A percentile compares a stretch with the other conserved stretches of the same genome.
Conservation (phyloP, 1,140 invertebrate genomes). For the Euura saliciscinereae region DNA sequence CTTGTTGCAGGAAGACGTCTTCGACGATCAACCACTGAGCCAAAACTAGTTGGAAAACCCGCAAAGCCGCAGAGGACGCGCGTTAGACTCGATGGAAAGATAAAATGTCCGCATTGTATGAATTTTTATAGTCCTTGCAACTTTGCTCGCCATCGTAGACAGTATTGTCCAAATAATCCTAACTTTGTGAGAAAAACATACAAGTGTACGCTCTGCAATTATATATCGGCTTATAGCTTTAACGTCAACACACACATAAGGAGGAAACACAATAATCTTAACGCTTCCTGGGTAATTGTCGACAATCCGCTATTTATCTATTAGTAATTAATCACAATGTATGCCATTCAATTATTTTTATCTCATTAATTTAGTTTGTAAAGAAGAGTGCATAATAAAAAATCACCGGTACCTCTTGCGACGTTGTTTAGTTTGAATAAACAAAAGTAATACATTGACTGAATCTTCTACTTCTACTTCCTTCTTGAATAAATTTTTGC, state of each 20-base stretch:
- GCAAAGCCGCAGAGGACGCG: not conserved
- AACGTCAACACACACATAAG: not conserved
- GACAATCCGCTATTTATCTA: no score
- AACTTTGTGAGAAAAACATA: not conserved
- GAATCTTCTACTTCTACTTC: no score
- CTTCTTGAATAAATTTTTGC: no score
- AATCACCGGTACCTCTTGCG: no score
- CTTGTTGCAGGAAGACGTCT: not conserved
- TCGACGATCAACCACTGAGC: not conserved
- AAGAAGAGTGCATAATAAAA: no score
- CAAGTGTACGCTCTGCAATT: not conserved
- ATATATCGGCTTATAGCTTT: not conserved
- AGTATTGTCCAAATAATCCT: not conserved
- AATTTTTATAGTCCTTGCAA: conserved; percentile 1
- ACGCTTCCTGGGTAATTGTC: not conserved
- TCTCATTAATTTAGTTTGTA: no score
- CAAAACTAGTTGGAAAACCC: not conserved
- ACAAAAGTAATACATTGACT: no score
- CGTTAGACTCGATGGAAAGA: not conserved
- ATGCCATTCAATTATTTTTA: no score
- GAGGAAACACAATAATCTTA: not conserved
- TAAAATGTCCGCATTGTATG: not conserved
- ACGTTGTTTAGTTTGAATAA: no score
- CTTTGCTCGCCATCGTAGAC: not conserved
- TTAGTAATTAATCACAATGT: no score